Conservation (phyloP, 2,888 invertebrate species). For the Drosophila gaucha region DNA sequence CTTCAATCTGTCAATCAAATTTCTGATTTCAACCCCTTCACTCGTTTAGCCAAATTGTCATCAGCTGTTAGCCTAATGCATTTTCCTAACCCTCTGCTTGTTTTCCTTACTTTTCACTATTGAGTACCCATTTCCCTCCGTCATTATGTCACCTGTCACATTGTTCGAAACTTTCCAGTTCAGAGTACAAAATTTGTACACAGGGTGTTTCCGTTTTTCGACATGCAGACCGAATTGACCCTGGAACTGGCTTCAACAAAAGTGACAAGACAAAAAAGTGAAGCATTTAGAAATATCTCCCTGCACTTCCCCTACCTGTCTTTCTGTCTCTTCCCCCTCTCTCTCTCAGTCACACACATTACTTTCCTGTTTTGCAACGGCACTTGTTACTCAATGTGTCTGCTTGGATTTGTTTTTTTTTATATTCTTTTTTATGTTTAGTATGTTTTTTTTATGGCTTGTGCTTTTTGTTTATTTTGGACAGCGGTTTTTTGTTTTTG, state of each 20-base stretch:
- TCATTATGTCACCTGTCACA: constrained; percentile 57
- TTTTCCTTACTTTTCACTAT: constrained; percentile 31
- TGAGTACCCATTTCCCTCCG: constrained; percentile 24
- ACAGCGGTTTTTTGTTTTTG: constrained; percentile 47
- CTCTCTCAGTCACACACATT: neutral
- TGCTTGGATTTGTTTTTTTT: constrained; percentile 35
- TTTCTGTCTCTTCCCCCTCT: neutral
- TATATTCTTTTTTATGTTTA: constrained; percentile 49
- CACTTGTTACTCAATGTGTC: constrained; percentile 74
- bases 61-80: constrained; percentile 28
- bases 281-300: constrained; percentile 31
- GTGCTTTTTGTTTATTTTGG: constrained; percentile 55
- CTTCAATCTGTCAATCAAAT: neutral
- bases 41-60: neutral
- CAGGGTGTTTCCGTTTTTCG: constrained; percentile 33
- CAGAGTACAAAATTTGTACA: constrained; percentile 15
- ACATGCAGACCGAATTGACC: constrained; percentile 55
- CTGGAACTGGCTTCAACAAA: constrained; percentile 41
- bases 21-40: neutral
- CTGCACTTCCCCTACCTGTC: constrained; percentile 7
- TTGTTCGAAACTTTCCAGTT: constrained; percentile 15
- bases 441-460: constrained; percentile 41
- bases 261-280: constrained; percentile 50
- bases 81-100: constrained; percentile 25
- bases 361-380: constrained; percentile 34